These are phyloP conservation scores for Drosophila ohnishii DNA, from an alignment of 1,140 invertebrate genomes.

Conservation along the genomic window DNA sequence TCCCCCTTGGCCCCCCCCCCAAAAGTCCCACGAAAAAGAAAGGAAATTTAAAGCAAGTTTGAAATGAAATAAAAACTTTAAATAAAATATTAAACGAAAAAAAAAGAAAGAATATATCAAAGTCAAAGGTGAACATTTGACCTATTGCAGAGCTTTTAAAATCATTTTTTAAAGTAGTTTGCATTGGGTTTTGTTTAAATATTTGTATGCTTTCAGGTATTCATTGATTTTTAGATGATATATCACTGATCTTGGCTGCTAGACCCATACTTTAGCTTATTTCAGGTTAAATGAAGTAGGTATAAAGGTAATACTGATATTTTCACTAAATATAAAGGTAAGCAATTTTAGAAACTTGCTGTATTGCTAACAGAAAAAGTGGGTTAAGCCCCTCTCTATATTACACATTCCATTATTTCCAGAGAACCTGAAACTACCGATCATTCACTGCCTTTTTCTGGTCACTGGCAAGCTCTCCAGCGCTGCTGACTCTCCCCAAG, in stretches of 20 bases:
- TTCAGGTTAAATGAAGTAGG: neutral
- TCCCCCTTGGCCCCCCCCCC: neutral
- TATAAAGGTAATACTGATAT: too few relatives aligned
- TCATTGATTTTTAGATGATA: neutral
- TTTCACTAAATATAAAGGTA: too few relatives aligned
- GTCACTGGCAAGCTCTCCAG: neutral
- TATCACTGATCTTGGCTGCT: neutral
- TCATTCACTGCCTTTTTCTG: neutral
- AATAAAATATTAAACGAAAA: conserved; percentile 76
- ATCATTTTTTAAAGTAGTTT: neutral
- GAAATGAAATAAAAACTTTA: conserved; percentile 81
- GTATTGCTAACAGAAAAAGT: neutral
- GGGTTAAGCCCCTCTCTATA: neutral
- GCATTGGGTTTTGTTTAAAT: neutral
- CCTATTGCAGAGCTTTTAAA: neutral
- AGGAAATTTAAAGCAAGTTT: conserved; percentile 76
- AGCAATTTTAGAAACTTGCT: neutral
- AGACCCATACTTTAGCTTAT: neutral
- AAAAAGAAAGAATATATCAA: conserved; percentile 23
- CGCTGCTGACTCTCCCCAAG: neutral
- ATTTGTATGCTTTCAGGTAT: neutral
- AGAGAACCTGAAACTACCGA: neutral
- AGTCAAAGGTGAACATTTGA: neutral
- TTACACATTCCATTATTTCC: neutral
- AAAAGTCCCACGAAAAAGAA: conserved; percentile 23